Conservation (phyloP, 2,888 invertebrate genomes). For the Morpho deidamia region DNA sequence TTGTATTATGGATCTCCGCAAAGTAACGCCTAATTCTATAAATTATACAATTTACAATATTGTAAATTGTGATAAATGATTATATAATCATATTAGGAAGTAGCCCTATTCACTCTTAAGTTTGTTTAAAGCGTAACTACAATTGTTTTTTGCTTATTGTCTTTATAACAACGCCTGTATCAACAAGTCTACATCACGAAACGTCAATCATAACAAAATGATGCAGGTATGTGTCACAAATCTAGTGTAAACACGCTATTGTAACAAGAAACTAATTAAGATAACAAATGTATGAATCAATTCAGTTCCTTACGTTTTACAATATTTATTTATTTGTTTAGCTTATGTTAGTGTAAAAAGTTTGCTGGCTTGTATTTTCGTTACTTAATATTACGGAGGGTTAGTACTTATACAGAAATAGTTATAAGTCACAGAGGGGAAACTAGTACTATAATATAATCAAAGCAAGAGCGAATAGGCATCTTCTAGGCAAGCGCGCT, state of each 20-base stretch:
- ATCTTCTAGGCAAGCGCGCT: too few relatives aligned
- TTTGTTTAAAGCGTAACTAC: slow-evolving; percentile 6
- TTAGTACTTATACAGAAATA: too few relatives aligned
- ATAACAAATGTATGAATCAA: slow-evolving; percentile 22
- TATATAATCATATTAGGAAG: neutral
- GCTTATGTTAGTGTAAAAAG: too few relatives aligned
- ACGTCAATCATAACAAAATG: slow-evolving; percentile 14
- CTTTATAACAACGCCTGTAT: slow-evolving; percentile 5
- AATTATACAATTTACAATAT: too few relatives aligned
- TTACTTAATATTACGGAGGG: too few relatives aligned
- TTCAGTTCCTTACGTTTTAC: slow-evolving; percentile 4
- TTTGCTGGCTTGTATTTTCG: too few relatives aligned
- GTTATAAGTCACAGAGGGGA: too few relatives aligned
- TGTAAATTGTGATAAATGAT: too few relatives aligned
- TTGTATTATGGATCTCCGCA: too few relatives aligned
- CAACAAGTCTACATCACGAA: slow-evolving; percentile 5
- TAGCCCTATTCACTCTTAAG: neutral
- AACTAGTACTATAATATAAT: too few relatives aligned
- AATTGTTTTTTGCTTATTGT: slow-evolving; percentile 6
- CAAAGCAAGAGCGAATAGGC: too few relatives aligned
- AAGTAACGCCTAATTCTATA: too few relatives aligned
- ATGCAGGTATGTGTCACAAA: slow-evolving; percentile 15
- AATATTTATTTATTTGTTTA: neutral
- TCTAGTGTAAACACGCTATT: slow-evolving; percentile 21
- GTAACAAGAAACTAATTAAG: slow-evolving; percentile 21